Base-by-base conservation (phyloP, 2,797 vertebrate genomes). In the Sebastes alutus region DNA sequence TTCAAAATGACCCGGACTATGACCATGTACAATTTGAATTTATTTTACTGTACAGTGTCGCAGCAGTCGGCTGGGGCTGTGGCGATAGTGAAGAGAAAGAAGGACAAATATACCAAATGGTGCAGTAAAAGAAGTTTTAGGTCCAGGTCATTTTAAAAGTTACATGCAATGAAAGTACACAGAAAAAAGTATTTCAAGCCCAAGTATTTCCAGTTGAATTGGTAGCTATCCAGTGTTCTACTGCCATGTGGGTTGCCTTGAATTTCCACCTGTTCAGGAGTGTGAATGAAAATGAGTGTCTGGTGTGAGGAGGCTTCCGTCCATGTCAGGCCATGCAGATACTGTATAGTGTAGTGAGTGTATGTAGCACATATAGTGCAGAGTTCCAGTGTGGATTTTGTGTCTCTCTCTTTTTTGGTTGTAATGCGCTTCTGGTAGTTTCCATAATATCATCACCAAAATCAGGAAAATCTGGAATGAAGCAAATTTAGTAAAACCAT, bases 401-500 rank as follows among this genome's bases (percentile, higher is more conserved):
- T 61, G 13, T 65, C 5, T 70, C 0, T 63, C 1, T 63, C 12
- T 38, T 63, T 58, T 62, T 16, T 20, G 2, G 23, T 33, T 30
- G 29, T 38, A 25, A 27, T 63, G 32, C 0, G 1, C 13, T 54
- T 38, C 12, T 25, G 7, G 14, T 2, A 59, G n/a, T 75, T 35
- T 23, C 18, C 22, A 61, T 16, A 62, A 68, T 61, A 29, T n/a
- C 11, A 65, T 46, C 2, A 33, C 25, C 23, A 56, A 32, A 61
- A 52, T 38, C 20, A 61, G n/a, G 8, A 70, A 29, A 61, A 52
- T 67, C 38, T 66, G 9, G 4, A 67, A 46, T 70, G 6, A 68
- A 82, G 58, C 20, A 55, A 61, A 64, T 78, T 72, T 59, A 59
- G 3, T 27, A 18, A 84, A 83, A 82, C 23, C 70, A 72, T 55